Conservation (phyloP, 2,888 invertebrate genomes). For the Philhelius pedissequus region DNA sequence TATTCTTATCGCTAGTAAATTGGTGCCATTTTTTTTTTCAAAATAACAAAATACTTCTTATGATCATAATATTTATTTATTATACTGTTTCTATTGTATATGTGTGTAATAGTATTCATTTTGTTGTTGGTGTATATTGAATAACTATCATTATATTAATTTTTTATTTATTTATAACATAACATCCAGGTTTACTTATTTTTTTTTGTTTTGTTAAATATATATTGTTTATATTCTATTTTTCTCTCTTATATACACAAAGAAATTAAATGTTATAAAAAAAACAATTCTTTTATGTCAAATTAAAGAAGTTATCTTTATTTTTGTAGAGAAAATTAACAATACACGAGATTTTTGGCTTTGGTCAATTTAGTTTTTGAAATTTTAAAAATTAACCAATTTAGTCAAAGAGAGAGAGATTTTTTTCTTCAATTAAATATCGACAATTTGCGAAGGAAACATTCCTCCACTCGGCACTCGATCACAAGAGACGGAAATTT, state of each 20-base stretch:
- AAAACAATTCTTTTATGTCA: constrained; percentile 38
- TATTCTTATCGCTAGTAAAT: constrained; percentile 3
- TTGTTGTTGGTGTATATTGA: constrained; percentile 17
- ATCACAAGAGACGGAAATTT: constrained; percentile 32
- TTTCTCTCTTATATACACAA: constrained; percentile 61
- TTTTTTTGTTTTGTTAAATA: background rate
- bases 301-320: background rate
- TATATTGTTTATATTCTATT: constrained; percentile 11
- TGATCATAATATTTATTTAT: background rate
- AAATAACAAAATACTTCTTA: background rate
- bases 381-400: background rate
- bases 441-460: background rate
- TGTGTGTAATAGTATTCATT: constrained; percentile 14
- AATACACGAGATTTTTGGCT: constrained; percentile 2
- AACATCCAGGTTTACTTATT: constrained; percentile 52
- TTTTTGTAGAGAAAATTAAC: constrained; percentile 2
- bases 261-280: constrained; percentile 1
- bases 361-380: background rate
- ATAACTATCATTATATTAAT: constrained; percentile 17
- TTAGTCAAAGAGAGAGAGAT: background rate
- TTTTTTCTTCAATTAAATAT: constrained; percentile 12
- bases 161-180: constrained; percentile 40
- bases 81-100: constrained; percentile 24
- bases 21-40: constrained; percentile 15
- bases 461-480: constrained; percentile 7